Conservation (phyloP, 2,113 vertebrate species). For the Piaya cayana region DNA sequence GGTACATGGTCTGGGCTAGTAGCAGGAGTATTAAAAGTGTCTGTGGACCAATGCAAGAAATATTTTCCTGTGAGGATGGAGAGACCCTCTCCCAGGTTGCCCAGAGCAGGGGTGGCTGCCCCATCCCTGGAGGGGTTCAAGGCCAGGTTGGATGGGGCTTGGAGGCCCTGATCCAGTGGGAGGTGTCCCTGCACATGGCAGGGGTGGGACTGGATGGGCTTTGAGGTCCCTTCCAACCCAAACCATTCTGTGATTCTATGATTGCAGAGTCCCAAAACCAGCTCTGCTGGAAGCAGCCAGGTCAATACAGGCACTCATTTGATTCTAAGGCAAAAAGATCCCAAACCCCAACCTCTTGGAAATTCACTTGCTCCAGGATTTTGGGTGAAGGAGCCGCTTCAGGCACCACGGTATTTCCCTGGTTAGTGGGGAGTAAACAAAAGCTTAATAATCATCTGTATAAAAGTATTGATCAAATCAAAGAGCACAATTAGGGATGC, state of each 20-base stretch:
- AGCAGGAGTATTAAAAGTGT: fast-evolving
- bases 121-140: too few species aligned
- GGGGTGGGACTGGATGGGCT: too few species aligned
- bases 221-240: too few species aligned
- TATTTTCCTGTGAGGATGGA: too few species aligned
- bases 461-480: not conserved
- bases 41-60: not conserved
- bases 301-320: not conserved
- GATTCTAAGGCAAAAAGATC: not conserved
- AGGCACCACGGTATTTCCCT: not conserved
- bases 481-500: not conserved
- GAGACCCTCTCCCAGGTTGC: too few species aligned
- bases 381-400: not conserved
- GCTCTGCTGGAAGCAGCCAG: not conserved
- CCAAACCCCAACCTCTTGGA: not conserved
- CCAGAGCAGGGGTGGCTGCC: too few species aligned
- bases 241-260: too few species aligned
- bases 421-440: not conserved
- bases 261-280: not conserved
- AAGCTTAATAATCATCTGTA: not conserved
- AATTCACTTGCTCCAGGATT: not conserved
- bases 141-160: too few species aligned
- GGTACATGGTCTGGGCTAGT: fast-evolving
- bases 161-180: too few species aligned
- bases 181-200: too few species aligned